Conservation (phyloP, 1,140 invertebrate species). For the Meloidogyne floridensis region DNA sequence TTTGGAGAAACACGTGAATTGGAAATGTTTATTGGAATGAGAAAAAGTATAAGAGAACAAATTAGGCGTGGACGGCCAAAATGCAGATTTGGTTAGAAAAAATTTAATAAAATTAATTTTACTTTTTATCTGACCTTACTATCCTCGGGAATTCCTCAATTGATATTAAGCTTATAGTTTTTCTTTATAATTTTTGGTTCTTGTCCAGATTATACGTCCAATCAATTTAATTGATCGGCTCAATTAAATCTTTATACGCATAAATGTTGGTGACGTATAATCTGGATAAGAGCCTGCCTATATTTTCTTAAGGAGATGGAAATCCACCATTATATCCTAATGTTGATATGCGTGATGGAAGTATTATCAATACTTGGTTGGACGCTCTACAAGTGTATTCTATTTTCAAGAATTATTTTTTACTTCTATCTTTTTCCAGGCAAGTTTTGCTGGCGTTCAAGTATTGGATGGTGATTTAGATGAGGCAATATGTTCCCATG, state of each 20-base stretch:
- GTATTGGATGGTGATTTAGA: constrained; percentile 75
- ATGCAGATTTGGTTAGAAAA: constrained; percentile 35
- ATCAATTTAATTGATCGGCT: too few species aligned
- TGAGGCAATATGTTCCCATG: constrained; percentile 76
- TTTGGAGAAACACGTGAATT: constrained; percentile 73
- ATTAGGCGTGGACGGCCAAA: constrained; percentile 72
- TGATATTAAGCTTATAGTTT: too few species aligned
- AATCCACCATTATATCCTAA: constrained; percentile 76
- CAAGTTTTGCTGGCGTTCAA: constrained; percentile 66
- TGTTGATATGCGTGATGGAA: constrained; percentile 75
- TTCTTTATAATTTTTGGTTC: too few species aligned
- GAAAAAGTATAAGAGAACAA: constrained; percentile 72
- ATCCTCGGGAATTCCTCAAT: too few species aligned
- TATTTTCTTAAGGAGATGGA: constrained; percentile 67
- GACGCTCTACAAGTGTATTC: constrained; percentile 72
- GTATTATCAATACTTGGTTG: constrained; percentile 73
- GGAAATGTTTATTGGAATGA: constrained; percentile 73
- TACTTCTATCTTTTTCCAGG: constrained; percentile 66
- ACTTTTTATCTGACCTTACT: too few species aligned
- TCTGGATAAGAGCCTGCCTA: background rate
- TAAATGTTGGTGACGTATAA: too few species aligned
- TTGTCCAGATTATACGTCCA: too few species aligned
- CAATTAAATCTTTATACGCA: constrained; percentile 17
- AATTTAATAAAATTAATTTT: background rate
- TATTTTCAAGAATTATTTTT: background rate